Base-by-base conservation (phyloP, 2,113 vertebrate genomes). In the Poicephalus meyeri region DNA sequence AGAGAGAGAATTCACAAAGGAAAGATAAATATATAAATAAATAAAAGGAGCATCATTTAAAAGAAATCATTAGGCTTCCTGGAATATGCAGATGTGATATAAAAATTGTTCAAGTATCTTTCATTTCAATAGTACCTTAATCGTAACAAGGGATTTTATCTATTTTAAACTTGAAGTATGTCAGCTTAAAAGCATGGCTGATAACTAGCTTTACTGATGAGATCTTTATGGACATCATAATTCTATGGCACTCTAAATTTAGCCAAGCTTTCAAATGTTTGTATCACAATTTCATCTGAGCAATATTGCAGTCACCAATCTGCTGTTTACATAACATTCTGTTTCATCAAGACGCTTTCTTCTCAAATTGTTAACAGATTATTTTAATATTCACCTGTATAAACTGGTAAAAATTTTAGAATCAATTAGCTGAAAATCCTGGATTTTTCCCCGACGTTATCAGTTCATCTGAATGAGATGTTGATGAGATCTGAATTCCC, bases 381-480 rank as follows among this genome's bases (percentile, higher is more conserved):
- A 89, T 83, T 95, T 64, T 64, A 78, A 86, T 95, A 96, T 95
- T 93, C n/a, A 90, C 31, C 92, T 84, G 42, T 52, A 66, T 25
- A 56, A 88, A 58, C 35, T 42, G 53, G 14, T 14, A 84, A 81
- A 83, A 80, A 11, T n/a, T 23, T 79, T 47, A 53, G 18, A 70
- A 78, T 19, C 0, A 0, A 44, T n/a, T 72, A 39, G 11, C 11
- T 79, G 49, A 88, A 63, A 80, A 65, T 50, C 25, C 50, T 86
- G 19, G 6, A 25, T 49, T 76, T 87, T 78, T 46, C 23, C 49
- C 49, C 49, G 11, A 29, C 28, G 2, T 44, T 76, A 47, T 76
- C 60, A 58, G 4, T 49, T 87, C 10, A 53, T 13, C 11, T 69
- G 37, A 80, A 80, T 35, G 21, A 84, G 42, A 29, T 52, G 16